phyloP scores from a whole-genome alignment of 2,888 invertebrate species.

The Cyrtodaria siliqua region DNA sequence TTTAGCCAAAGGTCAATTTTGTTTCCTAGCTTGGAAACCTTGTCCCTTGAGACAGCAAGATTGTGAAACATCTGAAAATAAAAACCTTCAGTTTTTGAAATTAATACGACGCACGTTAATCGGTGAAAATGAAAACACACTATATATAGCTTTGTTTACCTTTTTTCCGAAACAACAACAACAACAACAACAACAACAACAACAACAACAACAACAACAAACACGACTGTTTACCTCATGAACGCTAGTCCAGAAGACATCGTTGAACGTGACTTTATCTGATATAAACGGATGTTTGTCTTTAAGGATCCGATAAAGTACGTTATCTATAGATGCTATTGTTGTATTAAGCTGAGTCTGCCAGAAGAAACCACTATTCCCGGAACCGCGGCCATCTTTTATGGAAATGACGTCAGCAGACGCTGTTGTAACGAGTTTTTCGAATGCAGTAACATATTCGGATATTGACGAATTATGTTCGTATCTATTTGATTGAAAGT shows the following conservation, averaged over 20 bases:
- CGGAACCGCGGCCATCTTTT: conserved; percentile 77
- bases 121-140: too few species aligned
- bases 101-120: too few species aligned
- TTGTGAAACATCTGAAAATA: conserved; percentile 58
- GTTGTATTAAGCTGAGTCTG: conserved; percentile 59
- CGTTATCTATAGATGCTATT: conserved; percentile 60
- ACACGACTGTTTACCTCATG: conserved; percentile 71
- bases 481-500: conserved; percentile 55
- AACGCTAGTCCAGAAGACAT: conserved; percentile 76
- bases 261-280: conserved; percentile 66
- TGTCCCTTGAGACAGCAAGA: conserved; percentile 47
- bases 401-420: conserved; percentile 74
- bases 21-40: conserved; percentile 12
- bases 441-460: conserved; percentile 69
- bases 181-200: too few species aligned
- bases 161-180: too few species aligned
- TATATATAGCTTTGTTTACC: too few species aligned
- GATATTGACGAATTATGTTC: conserved; percentile 60
- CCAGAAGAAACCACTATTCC: conserved; percentile 74
- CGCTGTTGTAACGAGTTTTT: conserved; percentile 44
- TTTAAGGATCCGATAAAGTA: conserved; percentile 64
- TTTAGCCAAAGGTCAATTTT: conserved; percentile 74
- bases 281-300: conserved; percentile 58
- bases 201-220: too few species aligned
- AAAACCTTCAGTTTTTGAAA: not conserved